phyloP scores from a whole-genome alignment of 2,888 invertebrate genomes.

The Melanostoma scalare region DNA sequence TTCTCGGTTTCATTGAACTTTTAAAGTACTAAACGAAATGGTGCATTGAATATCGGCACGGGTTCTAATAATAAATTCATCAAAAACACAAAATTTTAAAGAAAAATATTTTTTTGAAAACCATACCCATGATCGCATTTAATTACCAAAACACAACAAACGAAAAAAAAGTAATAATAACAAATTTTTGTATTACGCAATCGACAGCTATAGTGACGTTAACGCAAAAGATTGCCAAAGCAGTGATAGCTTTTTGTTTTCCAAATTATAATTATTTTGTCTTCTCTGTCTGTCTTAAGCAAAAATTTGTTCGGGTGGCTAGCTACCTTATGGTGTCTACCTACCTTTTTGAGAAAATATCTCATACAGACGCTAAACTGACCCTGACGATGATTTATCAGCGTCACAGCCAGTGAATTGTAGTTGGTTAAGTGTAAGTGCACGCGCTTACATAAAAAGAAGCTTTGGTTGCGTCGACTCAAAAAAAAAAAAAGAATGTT shows the following conservation, averaged over 20 bases:
- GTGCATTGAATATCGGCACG: too few species aligned
- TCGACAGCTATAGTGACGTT: constrained; percentile 15
- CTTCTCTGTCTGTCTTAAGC: neutral
- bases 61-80: too few species aligned
- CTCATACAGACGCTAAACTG: constrained; percentile 21
- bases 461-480: constrained; percentile 9
- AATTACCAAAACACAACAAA: too few species aligned
- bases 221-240: constrained; percentile 15
- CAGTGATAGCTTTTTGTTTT: neutral
- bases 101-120: too few species aligned
- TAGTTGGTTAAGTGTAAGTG: constrained; percentile 3
- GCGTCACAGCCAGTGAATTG: constrained; percentile 13
- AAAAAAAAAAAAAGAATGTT: neutral
- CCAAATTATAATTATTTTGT: neutral
- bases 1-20: too few species aligned
- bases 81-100: too few species aligned
- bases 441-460: constrained; percentile 38
- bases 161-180: neutral
- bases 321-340: neutral
- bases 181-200: constrained; percentile 11
- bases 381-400: constrained; percentile 49
- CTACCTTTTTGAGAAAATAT: constrained; percentile 10
- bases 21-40: too few species aligned
- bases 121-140: too few species aligned
- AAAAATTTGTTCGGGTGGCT: constrained; percentile 25